A percentile compares a stretch with the other conserved stretches of the same genome.
These are phyloP conservation scores for Rhea americana DNA, from an alignment of 2,113 vertebrate genomes.

Conservation along the genomic window DNA sequence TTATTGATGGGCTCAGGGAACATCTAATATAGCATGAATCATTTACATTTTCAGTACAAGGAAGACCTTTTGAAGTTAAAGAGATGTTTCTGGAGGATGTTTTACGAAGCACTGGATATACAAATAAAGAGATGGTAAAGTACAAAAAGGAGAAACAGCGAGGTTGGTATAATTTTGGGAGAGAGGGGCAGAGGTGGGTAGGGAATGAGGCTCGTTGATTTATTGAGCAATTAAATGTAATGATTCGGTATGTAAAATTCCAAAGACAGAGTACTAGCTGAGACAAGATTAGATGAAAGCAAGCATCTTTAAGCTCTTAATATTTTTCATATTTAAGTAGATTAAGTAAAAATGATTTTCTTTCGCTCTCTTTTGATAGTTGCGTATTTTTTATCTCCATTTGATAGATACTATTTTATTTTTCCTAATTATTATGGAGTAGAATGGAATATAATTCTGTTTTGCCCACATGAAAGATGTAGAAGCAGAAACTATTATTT, in stretches of 20 bases:
- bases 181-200: not conserved
- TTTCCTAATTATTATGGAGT: not conserved
- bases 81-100: constrained; percentile 94
- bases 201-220: not conserved
- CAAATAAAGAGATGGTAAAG: constrained; percentile 84
- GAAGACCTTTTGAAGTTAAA: constrained; percentile 91
- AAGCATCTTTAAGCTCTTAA: not conserved
- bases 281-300: not conserved
- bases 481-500: not conserved
- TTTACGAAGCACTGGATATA: constrained; percentile 86
- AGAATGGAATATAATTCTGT: rapidly evolving
- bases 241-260: not conserved
- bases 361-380: not conserved
- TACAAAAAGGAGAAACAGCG: constrained; percentile 86
- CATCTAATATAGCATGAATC: not conserved
- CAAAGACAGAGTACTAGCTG: not conserved
- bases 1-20: not conserved
- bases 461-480: not conserved
- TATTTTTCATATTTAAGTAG: not conserved
- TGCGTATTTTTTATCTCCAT: not conserved
- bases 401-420: not conserved
- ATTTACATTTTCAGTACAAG: constrained; percentile 82
- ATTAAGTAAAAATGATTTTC: not conserved
- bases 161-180: constrained; percentile 76
- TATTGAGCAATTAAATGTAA: not conserved